Evolutionary conservation across 2,113 vertebrate genomes (phyloP).

Genomic region (Candoia aspera): DNA sequence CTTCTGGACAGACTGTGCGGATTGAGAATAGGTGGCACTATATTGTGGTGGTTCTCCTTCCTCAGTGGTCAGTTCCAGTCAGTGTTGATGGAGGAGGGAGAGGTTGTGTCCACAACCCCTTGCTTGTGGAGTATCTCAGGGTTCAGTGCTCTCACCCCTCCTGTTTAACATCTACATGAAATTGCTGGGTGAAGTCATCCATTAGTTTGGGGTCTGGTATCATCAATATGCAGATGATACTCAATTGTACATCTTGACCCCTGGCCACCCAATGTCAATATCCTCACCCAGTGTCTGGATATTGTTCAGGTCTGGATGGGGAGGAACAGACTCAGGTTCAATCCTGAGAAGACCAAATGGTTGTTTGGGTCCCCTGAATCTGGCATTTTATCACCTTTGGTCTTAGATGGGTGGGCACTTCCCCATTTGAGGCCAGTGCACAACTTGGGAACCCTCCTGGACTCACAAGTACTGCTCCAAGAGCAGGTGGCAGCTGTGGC

Average conservation of each 20-base stretch:
- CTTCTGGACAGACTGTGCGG: not conserved
- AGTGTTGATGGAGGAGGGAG: not conserved
- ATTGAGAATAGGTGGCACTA: not conserved
- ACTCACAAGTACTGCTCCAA: not conserved
- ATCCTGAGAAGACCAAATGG: not conserved
- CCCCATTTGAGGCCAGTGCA: not conserved
- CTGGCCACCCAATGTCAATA: not conserved
- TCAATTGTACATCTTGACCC: not conserved
- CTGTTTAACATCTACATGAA: not conserved
- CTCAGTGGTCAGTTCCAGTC: not conserved
- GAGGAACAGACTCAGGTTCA: not conserved
- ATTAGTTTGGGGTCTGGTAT: not conserved
- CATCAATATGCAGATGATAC: not conserved
- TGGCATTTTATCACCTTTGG: not conserved
- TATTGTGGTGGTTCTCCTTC: not conserved
- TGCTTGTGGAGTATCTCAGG: not conserved
- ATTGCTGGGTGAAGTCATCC: not conserved
- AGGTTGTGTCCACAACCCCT: not conserved
- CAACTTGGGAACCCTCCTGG: not conserved
- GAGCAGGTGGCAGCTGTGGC: not conserved
- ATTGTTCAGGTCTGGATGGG: not conserved
- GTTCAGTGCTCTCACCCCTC: not conserved
- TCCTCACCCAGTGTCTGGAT: not conserved
- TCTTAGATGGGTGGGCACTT: not conserved
- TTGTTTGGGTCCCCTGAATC: not conserved